Evolutionary conservation across 2,888 invertebrate genomes (phyloP).

Genomic region (Troides helena): DNA sequence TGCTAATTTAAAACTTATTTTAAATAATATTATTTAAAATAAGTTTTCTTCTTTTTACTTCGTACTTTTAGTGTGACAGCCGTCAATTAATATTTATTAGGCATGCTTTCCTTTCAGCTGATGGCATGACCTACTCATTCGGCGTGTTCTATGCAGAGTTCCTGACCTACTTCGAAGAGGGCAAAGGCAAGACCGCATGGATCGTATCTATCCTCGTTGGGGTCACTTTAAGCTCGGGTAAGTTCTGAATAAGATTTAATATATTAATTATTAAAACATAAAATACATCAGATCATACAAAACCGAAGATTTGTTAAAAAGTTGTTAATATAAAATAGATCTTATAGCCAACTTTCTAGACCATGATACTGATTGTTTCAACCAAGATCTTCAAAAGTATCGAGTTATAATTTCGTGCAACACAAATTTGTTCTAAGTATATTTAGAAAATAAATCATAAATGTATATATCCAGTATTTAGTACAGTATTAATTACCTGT

Average conservation of each 20-base stretch:
- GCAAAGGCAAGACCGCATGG: constrained; percentile 94
- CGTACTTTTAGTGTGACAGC: not conserved
- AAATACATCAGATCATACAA: not conserved
- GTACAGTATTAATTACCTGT: not conserved
- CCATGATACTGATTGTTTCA: too few species aligned
- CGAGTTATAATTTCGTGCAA: not conserved
- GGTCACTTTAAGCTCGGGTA: constrained; percentile 96
- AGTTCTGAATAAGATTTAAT: constrained; percentile 41
- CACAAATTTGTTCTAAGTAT: not conserved
- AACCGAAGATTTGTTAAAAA: not conserved
- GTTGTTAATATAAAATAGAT: not conserved
- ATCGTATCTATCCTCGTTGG: constrained; percentile 97
- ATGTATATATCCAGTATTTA: not conserved
- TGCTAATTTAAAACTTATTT: not conserved
- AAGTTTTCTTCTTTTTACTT: not conserved
- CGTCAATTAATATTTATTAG: constrained; percentile 4
- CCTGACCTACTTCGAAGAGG: constrained; percentile 89
- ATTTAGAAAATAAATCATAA: not conserved
- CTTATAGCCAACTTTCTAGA: too few species aligned
- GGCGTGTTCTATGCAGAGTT: constrained; percentile 96
- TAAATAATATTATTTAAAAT: not conserved
- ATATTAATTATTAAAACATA: not conserved
- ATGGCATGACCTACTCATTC: constrained; percentile 98
- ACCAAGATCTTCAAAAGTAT: too few species aligned
- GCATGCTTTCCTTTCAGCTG: constrained; percentile 83